Conservation (phyloP, 2,888 invertebrate species). For the Geotrupes spiniger region DNA sequence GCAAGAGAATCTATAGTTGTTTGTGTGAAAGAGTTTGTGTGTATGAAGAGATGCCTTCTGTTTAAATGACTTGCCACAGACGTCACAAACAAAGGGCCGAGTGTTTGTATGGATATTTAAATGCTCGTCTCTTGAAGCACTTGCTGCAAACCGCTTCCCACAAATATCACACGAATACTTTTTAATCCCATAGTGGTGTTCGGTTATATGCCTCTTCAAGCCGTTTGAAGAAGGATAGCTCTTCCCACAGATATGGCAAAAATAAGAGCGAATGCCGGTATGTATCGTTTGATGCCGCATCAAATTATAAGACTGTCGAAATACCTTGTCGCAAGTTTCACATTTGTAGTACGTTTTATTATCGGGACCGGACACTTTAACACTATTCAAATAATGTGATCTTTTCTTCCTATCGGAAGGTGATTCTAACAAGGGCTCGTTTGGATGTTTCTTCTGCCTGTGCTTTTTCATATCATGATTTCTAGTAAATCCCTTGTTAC, state of each 20-base stretch:
- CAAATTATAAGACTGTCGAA: constrained; percentile 44
- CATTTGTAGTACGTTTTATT: constrained; percentile 47
- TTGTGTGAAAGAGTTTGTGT: constrained; percentile 51
- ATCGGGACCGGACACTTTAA: constrained; percentile 34
- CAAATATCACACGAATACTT: constrained; percentile 54
- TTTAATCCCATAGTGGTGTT: constrained; percentile 52
- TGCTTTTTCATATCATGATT: constrained; percentile 46
- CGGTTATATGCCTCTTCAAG: constrained; percentile 54
- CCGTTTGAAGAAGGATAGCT: constrained; percentile 53
- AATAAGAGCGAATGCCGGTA: constrained; percentile 47
- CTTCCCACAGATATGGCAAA: constrained; percentile 56
- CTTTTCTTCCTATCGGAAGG: constrained; percentile 25
- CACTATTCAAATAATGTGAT: constrained; percentile 34
- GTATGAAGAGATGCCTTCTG: constrained; percentile 55
- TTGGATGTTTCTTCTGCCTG: constrained; percentile 34
- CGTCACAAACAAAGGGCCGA: constrained; percentile 55
- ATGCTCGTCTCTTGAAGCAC: constrained; percentile 54
- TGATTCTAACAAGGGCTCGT: constrained; percentile 12
- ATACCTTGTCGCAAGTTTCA: constrained; percentile 47
- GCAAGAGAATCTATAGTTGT: constrained; percentile 49
- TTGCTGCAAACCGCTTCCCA: constrained; percentile 52
- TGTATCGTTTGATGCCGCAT: constrained; percentile 53
- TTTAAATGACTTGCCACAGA: constrained; percentile 55
- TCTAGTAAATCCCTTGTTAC: constrained; percentile 42
- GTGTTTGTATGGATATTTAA: constrained; percentile 50